Evolutionary conservation across 2,888 invertebrate species (phyloP).

Genomic region (Teinopalpus imperialis): DNA sequence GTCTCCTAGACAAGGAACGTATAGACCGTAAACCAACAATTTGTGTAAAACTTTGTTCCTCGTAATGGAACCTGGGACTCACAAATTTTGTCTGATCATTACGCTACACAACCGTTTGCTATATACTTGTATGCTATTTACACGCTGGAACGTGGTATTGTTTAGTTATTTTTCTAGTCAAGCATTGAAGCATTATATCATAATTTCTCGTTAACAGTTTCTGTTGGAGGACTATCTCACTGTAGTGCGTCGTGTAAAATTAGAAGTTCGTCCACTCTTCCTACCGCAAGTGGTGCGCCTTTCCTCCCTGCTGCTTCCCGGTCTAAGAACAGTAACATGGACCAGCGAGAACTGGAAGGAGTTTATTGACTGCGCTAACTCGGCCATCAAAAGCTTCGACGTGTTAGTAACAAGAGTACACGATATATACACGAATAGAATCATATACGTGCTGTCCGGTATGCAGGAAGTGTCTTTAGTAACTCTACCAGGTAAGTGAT

Average conservation of each 20-base stretch:
- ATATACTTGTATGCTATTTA: too few species aligned
- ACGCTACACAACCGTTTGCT: too few species aligned
- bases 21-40: too few species aligned
- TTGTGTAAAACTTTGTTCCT: too few species aligned
- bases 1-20: too few species aligned
- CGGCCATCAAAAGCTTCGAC: constrained; percentile 91
- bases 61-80: too few species aligned
- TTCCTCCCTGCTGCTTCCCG: constrained; percentile 91
- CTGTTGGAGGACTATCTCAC: constrained; percentile 88
- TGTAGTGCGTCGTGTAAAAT: constrained; percentile 88
- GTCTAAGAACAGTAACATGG: constrained; percentile 91
- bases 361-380: constrained; percentile 88
- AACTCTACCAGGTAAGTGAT: constrained; percentile 84
- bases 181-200: too few species aligned
- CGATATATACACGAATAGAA: constrained; percentile 95
- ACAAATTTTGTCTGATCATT: too few species aligned
- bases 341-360: constrained; percentile 91
- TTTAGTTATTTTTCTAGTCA: constrained; percentile 33
- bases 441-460: constrained; percentile 91
- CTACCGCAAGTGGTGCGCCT: constrained; percentile 93
- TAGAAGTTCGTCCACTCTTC: constrained; percentile 94
- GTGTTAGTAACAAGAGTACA: constrained; percentile 89
- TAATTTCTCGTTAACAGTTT: too few species aligned
- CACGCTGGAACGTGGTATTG: background rate
- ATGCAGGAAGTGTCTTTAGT: constrained; percentile 94